phyloP scores from a whole-genome alignment of 2,888 invertebrate species.

The Zygothrica quintamaculata region DNA sequence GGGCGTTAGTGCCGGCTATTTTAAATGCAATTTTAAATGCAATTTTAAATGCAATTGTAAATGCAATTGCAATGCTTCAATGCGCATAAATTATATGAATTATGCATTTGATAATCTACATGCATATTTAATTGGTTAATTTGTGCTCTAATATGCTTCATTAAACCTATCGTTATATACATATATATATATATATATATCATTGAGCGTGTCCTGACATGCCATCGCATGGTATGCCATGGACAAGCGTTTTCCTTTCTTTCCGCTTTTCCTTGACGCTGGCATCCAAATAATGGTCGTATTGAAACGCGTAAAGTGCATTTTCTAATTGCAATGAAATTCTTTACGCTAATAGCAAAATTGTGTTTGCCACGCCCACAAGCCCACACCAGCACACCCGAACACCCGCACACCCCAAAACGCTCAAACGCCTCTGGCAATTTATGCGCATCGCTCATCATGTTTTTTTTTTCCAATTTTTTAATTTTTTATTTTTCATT shows the following conservation, averaged over 20 bases:
- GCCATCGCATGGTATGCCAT: not conserved
- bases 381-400: not conserved
- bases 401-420: no score
- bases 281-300: not conserved
- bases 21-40: constrained; percentile 16
- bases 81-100: constrained; percentile 40
- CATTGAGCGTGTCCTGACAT: not conserved
- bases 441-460: constrained; percentile 59
- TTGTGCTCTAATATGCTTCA: constrained; percentile 56
- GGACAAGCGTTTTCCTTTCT: not conserved
- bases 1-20: constrained; percentile 16
- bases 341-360: constrained; percentile 70
- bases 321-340: constrained; percentile 77
- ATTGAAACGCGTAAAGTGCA: constrained; percentile 62
- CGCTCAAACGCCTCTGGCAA: constrained; percentile 40
- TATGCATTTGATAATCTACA: constrained; percentile 46
- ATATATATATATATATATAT: no score
- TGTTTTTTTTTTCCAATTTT: constrained; percentile 27
- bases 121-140: constrained; percentile 69
- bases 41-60: no score
- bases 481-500: not conserved
- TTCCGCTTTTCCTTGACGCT: not conserved
- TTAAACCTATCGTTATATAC: constrained; percentile 33
- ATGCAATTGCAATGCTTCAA: constrained; percentile 10
- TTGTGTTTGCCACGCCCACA: constrained; percentile 62